Conservation (phyloP, 1,140 invertebrate species). For the Rhyzopertha dominica region DNA sequence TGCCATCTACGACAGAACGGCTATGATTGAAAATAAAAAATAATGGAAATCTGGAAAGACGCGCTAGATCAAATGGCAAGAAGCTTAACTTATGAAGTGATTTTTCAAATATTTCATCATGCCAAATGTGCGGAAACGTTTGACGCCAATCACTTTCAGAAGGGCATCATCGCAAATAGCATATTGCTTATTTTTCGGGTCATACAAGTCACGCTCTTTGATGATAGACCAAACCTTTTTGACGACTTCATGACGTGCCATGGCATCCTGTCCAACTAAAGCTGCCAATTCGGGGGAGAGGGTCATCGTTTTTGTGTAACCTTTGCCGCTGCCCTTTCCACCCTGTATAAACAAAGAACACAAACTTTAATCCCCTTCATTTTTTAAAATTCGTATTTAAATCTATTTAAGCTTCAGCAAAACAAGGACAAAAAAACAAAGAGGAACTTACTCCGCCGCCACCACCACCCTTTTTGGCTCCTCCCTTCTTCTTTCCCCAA, state of each 20-base stretch:
- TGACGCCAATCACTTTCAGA: constrained; percentile 82
- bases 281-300: constrained; percentile 82
- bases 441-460: constrained; percentile 38
- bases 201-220: constrained; percentile 86
- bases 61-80: too few relatives aligned
- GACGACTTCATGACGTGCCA: constrained; percentile 89
- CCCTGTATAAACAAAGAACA: constrained; percentile 16
- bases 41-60: too few relatives aligned
- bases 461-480: constrained; percentile 45
- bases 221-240: constrained; percentile 90
- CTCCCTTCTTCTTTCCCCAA: constrained; percentile 63
- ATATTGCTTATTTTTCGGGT: constrained; percentile 91
- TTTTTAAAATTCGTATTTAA: neutral
- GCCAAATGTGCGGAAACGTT: constrained; percentile 85
- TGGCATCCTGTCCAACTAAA: constrained; percentile 76
- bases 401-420: too few relatives aligned
- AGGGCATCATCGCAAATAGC: constrained; percentile 90
- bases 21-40: too few relatives aligned
- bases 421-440: constrained; percentile 7
- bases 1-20: too few relatives aligned
- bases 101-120: constrained; percentile 95
- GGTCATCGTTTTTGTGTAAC: constrained; percentile 75
- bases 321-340: constrained; percentile 56
- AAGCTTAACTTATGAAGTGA: constrained; percentile 72
- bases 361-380: neutral